Conservation (phyloP, 1,140 invertebrate species). For the Xylocopa sonorina region DNA sequence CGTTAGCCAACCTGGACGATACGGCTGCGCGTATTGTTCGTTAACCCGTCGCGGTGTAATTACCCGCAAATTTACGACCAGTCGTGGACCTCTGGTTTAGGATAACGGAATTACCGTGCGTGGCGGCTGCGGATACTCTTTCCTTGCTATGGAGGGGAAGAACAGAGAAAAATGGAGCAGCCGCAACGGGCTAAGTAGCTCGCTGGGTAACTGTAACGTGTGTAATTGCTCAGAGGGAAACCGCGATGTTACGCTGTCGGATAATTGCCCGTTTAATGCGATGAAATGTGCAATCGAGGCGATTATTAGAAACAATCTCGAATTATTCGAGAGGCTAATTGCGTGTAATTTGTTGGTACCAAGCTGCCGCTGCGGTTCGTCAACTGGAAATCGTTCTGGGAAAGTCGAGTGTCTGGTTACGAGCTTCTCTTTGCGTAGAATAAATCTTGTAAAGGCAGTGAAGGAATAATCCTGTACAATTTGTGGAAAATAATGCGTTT, state of each 20-base stretch:
- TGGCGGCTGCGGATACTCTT: not conserved
- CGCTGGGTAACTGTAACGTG: conserved; percentile 10
- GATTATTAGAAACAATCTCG: too few relatives aligned
- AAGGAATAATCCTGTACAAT: too few relatives aligned
- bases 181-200: not conserved
- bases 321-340: too few relatives aligned
- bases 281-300: not conserved
- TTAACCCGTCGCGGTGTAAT: conserved; percentile 22
- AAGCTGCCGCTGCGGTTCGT: too few relatives aligned
- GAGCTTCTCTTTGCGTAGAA: too few relatives aligned
- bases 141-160: too few relatives aligned
- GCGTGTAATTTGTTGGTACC: too few relatives aligned
- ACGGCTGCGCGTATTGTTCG: conserved; percentile 7
- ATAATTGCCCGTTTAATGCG: not conserved
- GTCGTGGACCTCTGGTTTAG: conserved; percentile 6
- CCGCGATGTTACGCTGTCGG: not conserved
- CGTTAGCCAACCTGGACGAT: conserved; percentile 2
- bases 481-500: too few relatives aligned
- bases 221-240: not conserved
- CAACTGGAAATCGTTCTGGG: too few relatives aligned
- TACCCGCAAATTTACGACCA: conserved; percentile 35
- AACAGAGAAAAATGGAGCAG: not conserved
- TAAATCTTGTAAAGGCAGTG: too few relatives aligned
- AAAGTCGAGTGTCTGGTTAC: too few relatives aligned
- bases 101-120: conserved; percentile 23